phyloP scores from a whole-genome alignment of 92 coral and sea anemone species.

The Scolanthus callimorphus region DNA sequence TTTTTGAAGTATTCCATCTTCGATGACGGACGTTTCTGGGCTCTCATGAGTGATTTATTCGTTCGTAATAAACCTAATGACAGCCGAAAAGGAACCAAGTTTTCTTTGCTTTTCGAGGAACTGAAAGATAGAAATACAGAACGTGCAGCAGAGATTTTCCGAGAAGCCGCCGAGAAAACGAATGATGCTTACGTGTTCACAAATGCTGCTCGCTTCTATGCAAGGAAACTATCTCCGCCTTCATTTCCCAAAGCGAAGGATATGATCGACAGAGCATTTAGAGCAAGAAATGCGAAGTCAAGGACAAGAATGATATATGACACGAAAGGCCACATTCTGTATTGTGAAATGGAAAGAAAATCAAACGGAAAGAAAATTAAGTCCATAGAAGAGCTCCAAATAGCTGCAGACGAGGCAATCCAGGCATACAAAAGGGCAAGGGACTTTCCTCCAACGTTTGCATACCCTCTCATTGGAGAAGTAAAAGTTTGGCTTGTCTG shows the following conservation, averaged over 20 bases:
- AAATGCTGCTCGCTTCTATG: slow-evolving; percentile 76
- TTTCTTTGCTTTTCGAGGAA: slow-evolving; percentile 71
- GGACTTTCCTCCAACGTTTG: slow-evolving; percentile 77
- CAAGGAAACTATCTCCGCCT: slow-evolving; percentile 64
- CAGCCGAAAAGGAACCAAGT: slow-evolving; percentile 32
- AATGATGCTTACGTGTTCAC: slow-evolving; percentile 51
- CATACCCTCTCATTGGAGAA: slow-evolving; percentile 74
- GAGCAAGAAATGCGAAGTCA: slow-evolving; percentile 31
- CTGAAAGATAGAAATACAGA: slow-evolving; percentile 17
- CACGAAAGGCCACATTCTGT: slow-evolving; percentile 58
- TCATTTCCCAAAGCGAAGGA: slow-evolving; percentile 54
- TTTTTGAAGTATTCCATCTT: slow-evolving; percentile 61
- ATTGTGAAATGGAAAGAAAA: slow-evolving; percentile 26
- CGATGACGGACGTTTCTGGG: slow-evolving; percentile 30
- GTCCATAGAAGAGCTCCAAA: slow-evolving; percentile 26
- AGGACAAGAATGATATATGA: slow-evolving; percentile 38
- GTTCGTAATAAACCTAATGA: slow-evolving; percentile 51
- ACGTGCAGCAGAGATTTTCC: slow-evolving; percentile 56
- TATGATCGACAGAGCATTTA: slow-evolving; percentile 44
- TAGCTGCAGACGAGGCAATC: slow-evolving; percentile 43
- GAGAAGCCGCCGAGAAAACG: slow-evolving; percentile 63
- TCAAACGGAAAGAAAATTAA: slow-evolving; percentile 20
- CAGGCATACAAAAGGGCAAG: slow-evolving; percentile 50
- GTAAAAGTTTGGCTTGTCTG: slow-evolving; percentile 82
- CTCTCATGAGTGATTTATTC: slow-evolving; percentile 57